Base-by-base conservation (phyloP, 2,888 invertebrate genomes). In the Tenthredo amoena region DNA sequence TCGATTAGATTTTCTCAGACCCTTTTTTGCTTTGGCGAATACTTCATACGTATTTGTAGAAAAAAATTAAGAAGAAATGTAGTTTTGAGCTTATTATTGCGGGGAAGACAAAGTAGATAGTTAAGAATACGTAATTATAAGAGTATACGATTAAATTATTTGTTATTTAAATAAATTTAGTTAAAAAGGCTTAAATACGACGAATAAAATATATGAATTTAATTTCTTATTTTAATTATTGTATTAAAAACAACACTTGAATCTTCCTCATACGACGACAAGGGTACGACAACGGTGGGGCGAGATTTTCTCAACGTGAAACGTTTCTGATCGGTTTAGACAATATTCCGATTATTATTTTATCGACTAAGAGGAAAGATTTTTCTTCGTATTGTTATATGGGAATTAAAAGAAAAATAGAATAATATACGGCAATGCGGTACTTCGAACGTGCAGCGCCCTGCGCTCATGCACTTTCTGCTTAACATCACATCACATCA, bases 371-470 rank as follows among this genome's bases (percentile, higher is more conserved):
- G 37, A 12, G 76, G 37, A 47, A 31, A 2, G 3, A 50, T 34
- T 21, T 4, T 34, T 72, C 15, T n/a, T 26, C 9, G 7, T 34
- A 72, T 72, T 72, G 9, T 21, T 72, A 7, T n/a, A 43, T 3
- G 2, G 43, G 31, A 55, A 77, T 77, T 77, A 31, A 10, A 55
- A n/a, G 18, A 55, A 77, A n/a, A 55, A 50, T 77, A 76, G 18
- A 85, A 74, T 84, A 86, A 87, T 90, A 88, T 90, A 90, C 91
- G 88, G 91, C 91, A 91, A 91, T 92, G 91, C 91, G 90, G 91
- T 88, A 90, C 88, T 88, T 87, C 87, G 86, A 87, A 87, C 87
- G 87, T 87, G 87, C 85, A 88, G 89, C 88, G 76, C 87, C 86
- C 87, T 87, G 88, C 88, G 87, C 87, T 91, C 88, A 87, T 88